phyloP scores from a whole-genome alignment of 2,113 vertebrate species.

The Speoplatyrhinus poulsoni region DNA sequence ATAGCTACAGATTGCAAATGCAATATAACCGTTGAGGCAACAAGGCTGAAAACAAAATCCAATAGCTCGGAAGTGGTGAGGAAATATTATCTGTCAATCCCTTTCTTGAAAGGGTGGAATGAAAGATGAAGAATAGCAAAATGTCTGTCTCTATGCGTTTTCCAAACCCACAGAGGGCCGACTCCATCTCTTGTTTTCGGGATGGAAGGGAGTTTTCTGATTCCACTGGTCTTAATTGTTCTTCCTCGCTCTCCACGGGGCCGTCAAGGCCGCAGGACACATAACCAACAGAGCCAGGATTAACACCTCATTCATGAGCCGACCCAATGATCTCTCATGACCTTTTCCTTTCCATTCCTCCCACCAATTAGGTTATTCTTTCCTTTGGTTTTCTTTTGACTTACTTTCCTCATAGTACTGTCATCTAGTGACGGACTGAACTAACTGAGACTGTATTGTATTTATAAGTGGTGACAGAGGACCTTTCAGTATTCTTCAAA shows the following conservation, averaged over 20 bases:
- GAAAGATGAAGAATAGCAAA: slow-evolving; percentile 39
- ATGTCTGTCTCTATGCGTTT: slow-evolving; percentile 17
- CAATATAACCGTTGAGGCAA: slow-evolving; percentile 1
- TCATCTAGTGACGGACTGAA: background rate
- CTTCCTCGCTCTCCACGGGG: slow-evolving; percentile 9
- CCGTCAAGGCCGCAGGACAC: slow-evolving; percentile 8
- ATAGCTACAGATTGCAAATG: background rate
- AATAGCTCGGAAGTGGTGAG: slow-evolving; percentile 10
- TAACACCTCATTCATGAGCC: slow-evolving; percentile 31
- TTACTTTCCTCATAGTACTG: background rate
- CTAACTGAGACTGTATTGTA: too few relatives aligned
- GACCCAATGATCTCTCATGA: background rate
- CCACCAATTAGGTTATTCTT: background rate
- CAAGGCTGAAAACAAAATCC: slow-evolving; percentile 32
- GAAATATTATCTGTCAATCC: slow-evolving; percentile 30
- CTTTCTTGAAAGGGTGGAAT: slow-evolving; percentile 26
- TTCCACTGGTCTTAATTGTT: slow-evolving; percentile 16
- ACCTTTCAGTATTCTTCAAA: too few relatives aligned
- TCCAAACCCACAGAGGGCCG: slow-evolving; percentile 29
- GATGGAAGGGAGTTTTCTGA: background rate
- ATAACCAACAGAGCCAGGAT: slow-evolving; percentile 8
- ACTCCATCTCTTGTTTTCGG: slow-evolving; percentile 14
- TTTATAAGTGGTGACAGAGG: too few relatives aligned
- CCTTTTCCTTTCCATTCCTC: slow-evolving; percentile 1
- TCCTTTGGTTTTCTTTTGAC: background rate